These are phyloP conservation scores for Leptothorax acervorum DNA, from an alignment of 2,888 invertebrate genomes.

Conservation along the genomic window DNA sequence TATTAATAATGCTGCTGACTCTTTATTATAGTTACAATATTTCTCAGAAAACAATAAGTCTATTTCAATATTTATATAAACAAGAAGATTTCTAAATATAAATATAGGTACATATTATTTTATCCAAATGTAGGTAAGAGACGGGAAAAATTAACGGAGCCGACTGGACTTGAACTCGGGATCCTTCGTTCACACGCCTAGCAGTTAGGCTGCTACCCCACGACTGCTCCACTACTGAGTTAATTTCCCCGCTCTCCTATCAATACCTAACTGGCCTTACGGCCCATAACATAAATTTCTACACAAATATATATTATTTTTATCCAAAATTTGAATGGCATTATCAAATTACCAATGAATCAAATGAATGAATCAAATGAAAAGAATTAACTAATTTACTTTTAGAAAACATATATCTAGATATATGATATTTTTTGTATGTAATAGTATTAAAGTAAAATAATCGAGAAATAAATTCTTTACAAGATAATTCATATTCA, in stretches of 20 bases:
- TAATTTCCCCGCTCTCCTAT: too few species aligned
- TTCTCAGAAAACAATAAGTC: neutral
- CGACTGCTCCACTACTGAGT: too few species aligned
- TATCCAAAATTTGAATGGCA: neutral
- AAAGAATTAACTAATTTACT: neutral
- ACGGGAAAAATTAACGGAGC: too few species aligned
- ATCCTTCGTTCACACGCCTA: too few species aligned
- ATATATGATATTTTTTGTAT: too few species aligned
- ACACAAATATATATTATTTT: neutral
- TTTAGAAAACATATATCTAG: neutral
- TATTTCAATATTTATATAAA: neutral
- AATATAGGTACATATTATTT: neutral
- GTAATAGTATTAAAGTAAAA: too few species aligned
- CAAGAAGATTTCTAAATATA: neutral
- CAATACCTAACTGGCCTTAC: too few species aligned
- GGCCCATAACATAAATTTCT: too few species aligned
- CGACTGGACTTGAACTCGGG: too few species aligned
- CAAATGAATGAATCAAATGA: neutral
- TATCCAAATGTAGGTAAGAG: neutral
- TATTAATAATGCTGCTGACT: too few species aligned
- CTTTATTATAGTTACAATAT: neutral
- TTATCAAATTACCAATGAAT: slow-evolving; percentile 21
- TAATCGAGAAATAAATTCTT: too few species aligned
- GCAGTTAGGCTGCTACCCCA: too few species aligned
- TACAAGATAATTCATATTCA: neutral